Evolutionary conservation across 2,797 vertebrate genomes (phyloP), one percentile per base, ranked within the genome.

Genomic region (Kryptolebias ocellatus): DNA sequence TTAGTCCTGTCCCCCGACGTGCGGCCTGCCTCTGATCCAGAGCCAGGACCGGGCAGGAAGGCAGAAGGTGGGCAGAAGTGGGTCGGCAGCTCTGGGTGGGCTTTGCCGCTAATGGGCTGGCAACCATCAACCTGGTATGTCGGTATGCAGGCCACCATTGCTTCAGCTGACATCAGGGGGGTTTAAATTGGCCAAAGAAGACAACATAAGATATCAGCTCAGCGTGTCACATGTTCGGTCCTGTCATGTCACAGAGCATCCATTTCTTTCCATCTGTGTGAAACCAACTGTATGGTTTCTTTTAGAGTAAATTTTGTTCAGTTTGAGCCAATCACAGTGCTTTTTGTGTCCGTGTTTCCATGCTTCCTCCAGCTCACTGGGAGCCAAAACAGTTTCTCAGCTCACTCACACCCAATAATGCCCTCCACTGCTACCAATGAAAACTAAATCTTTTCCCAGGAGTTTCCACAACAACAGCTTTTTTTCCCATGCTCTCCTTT

Each of bases 91-190:
- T 74, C 88, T 93, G 93, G 94, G 94, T 93, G 93, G 93, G 92
- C 93, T 92, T 66, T 60, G 83, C 70, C 53, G 76, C 87, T 89
- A 87, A 87, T 93, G 89, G 90, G 90, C 89, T 67, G 42, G 70
- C 82, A 83, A 76, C 91, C 88, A 91, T 94, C 92, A 92, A 79
- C 42, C 73, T 88, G 92, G 93, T 91, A 92, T 92, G 93, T 92
- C 76, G 92, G 93, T 90, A 93, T 93, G 92, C 78, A 65, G 58
- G 74, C 74, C 68, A 64, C 83, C 75, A 61, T 74, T 71, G 78
- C 73, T 76, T 44, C 61, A 44, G 79, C 70, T 74, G 64, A 82
- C 58, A 76, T 82, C 85, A 73, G 75, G 87, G 87, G 82, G 79
- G 69, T 85, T 86, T 67, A 83, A 81, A 81, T 68, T 28, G 45